phyloP scores from a whole-genome alignment of 1,140 invertebrate species.

The Drosophila suzukii region DNA sequence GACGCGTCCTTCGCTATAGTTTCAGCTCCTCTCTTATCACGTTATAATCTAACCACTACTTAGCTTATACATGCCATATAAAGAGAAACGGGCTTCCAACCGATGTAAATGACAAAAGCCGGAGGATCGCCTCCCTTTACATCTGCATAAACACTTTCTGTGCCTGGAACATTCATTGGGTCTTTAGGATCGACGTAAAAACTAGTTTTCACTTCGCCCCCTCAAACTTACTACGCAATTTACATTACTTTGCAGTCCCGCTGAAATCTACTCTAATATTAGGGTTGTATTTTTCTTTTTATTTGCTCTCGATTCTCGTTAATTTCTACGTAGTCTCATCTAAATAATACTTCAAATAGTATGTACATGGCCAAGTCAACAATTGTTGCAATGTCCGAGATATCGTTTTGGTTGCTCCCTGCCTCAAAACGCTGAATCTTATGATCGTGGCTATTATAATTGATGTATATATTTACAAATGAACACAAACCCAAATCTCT shows the following conservation, averaged over 20 bases:
- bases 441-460: constrained; percentile 18
- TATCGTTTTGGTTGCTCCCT: constrained; percentile 5
- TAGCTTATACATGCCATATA: constrained; percentile 10
- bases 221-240: constrained; percentile 12
- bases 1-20: constrained; percentile 2
- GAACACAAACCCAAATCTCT: constrained; percentile 15
- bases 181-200: background rate
- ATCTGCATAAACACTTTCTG: background rate
- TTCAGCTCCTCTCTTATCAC: constrained; percentile 18
- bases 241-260: constrained; percentile 9
- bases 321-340: constrained; percentile 46
- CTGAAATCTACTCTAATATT: constrained; percentile 5
- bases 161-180: constrained; percentile 13
- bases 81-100: constrained; percentile 1
- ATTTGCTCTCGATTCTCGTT: constrained; percentile 6
- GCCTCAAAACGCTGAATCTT: background rate
- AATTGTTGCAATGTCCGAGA: constrained; percentile 15
- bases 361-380: constrained; percentile 65
- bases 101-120: background rate
- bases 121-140: constrained; percentile 1
- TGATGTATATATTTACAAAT: constrained; percentile 37
- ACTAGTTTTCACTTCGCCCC: background rate
- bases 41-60: constrained; percentile 28
- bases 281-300: background rate
- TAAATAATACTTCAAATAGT: constrained; percentile 77